Evolutionary conservation across 2,113 vertebrate genomes (phyloP).

Genomic region (Pavo muticus): DNA sequence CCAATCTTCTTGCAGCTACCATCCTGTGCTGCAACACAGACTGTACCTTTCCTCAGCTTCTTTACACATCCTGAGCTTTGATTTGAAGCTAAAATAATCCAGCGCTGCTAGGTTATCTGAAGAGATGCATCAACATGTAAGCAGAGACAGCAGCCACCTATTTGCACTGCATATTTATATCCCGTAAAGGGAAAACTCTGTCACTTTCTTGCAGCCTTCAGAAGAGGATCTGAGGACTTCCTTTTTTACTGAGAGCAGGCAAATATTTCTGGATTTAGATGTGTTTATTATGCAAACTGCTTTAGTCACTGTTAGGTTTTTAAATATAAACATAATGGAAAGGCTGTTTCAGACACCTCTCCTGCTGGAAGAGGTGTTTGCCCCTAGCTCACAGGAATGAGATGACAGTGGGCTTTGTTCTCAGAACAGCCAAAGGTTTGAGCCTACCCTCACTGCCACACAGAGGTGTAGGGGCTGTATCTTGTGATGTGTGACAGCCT

Average conservation of each 20-base stretch:
- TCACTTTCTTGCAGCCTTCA: constrained; percentile 55
- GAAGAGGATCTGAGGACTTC: constrained; percentile 72
- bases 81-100: constrained; percentile 70
- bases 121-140: constrained; percentile 58
- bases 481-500: not conserved
- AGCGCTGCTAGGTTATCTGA: constrained; percentile 62
- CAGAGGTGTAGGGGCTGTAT: rapidly evolving
- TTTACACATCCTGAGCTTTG: constrained; percentile 60
- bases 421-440: not conserved
- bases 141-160: constrained; percentile 61
- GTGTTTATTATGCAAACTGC: constrained; percentile 67
- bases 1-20: constrained; percentile 55
- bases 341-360: not conserved
- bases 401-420: not conserved
- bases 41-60: constrained; percentile 60
- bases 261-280: constrained; percentile 62
- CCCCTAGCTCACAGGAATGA: not conserved
- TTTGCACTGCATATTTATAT: constrained; percentile 69
- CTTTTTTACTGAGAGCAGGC: constrained; percentile 50
- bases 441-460: not conserved
- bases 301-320: constrained; percentile 59
- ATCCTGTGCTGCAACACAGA: constrained; percentile 51
- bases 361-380: not conserved
- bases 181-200: constrained; percentile 50
- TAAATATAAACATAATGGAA: constrained; percentile 45